These are phyloP conservation scores for Cossypha caffra DNA, from an alignment of 2,797 vertebrate genomes.

Conservation along the genomic window DNA sequence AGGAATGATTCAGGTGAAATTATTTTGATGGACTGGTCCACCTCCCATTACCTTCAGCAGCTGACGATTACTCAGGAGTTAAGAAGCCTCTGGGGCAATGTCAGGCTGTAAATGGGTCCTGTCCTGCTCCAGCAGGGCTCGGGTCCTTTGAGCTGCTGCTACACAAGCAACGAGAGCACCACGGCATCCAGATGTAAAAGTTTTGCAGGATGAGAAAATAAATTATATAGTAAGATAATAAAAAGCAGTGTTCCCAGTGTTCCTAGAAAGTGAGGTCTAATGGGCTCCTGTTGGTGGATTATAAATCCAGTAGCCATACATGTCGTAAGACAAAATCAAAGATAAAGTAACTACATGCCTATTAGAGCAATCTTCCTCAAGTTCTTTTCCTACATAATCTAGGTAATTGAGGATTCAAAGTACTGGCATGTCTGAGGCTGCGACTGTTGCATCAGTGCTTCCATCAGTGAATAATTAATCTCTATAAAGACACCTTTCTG, in stretches of 20 bases:
- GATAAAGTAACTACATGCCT: not conserved
- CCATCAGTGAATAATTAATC: not conserved
- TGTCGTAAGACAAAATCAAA: not conserved
- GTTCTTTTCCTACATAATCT: not conserved
- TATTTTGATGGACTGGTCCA: not conserved
- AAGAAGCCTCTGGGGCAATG: not conserved
- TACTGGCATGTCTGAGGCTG: not conserved
- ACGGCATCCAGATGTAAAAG: not conserved
- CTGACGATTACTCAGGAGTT: not conserved
- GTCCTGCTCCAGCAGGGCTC: not conserved
- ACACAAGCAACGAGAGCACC: not conserved
- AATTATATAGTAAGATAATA: not conserved
- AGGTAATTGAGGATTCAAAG: not conserved
- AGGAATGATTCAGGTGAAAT: not conserved
- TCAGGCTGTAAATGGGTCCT: not conserved
- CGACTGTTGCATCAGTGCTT: not conserved
- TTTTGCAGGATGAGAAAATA: not conserved
- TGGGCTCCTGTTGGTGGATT: not conserved
- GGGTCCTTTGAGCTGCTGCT: not conserved
- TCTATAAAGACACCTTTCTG: not conserved
- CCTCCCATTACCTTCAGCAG: not conserved
- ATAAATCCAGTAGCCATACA: not conserved
- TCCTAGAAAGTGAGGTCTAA: not conserved
- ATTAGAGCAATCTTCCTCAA: not conserved
- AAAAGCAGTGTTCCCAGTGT: not conserved